A percentile compares a stretch with the other conserved stretches of the same genome.
Evolutionary conservation across 2,888 invertebrate genomes (phyloP).

Genomic region (Chloroclysta siterata): DNA sequence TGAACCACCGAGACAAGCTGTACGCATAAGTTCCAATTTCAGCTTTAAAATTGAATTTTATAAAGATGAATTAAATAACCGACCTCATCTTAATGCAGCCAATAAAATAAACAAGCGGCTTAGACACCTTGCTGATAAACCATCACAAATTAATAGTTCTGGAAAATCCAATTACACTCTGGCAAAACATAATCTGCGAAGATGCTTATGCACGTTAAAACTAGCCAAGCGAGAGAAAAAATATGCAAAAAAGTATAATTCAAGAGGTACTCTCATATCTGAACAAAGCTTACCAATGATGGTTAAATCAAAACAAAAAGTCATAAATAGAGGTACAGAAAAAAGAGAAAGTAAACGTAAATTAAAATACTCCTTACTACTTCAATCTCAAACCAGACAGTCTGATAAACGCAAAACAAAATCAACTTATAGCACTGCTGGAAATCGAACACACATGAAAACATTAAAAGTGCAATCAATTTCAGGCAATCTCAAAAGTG

Average conservation of each 20-base stretch:
- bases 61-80: conserved; percentile 31
- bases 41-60: conserved; percentile 50
- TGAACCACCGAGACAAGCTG: conserved; percentile 34
- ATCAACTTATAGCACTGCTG: conserved; percentile 48
- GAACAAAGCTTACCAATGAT: conserved; percentile 21
- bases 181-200: conserved; percentile 45
- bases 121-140: conserved; percentile 29
- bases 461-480: conserved; percentile 48
- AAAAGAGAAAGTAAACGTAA: conserved; percentile 22
- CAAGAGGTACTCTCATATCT: conserved; percentile 37
- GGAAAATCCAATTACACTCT: conserved; percentile 41
- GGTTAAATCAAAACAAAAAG: conserved; percentile 27
- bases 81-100: not conserved
- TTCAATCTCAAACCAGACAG: conserved; percentile 28
- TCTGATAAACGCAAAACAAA: conserved; percentile 44
- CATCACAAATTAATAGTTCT: conserved; percentile 44
- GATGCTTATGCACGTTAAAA: conserved; percentile 57
- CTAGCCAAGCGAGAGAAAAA: conserved; percentile 40
- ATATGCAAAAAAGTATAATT: conserved; percentile 20
- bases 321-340: conserved; percentile 32
- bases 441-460: conserved; percentile 38
- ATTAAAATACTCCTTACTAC: conserved; percentile 24
- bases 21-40: conserved; percentile 48
- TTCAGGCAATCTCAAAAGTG: conserved; percentile 32
- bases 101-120: conserved; percentile 11